A percentile compares a stretch with the other conserved stretches of the same genome.
Evolutionary conservation across 1,140 invertebrate genomes (phyloP).

Genomic region (Anagrus nilaparvatae): DNA sequence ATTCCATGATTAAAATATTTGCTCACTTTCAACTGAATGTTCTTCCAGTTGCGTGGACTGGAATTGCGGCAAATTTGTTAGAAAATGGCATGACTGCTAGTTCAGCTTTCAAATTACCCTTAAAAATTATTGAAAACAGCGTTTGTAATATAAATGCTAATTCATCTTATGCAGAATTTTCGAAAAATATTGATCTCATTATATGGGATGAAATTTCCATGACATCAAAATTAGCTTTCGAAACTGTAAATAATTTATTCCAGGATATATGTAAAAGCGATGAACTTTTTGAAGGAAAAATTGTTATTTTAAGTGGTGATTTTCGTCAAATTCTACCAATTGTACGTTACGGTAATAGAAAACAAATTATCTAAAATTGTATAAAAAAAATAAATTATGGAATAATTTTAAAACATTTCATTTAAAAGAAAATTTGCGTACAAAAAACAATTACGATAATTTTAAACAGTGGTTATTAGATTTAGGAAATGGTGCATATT

Average conservation of each 20-base stretch:
- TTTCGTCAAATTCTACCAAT: conserved; percentile 12
- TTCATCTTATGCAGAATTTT: conserved; percentile 6
- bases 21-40: background rate
- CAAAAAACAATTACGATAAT: background rate
- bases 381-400: conserved; percentile 11
- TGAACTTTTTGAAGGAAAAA: conserved; percentile 12
- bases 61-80: conserved; percentile 27
- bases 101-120: conserved; percentile 22
- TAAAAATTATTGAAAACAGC: conserved; percentile 12
- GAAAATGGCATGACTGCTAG: conserved; percentile 22
- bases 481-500: conserved; percentile 7
- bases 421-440: conserved; percentile 1
- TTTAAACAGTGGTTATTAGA: conserved; percentile 10
- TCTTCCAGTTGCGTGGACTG: conserved; percentile 22
- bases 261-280: conserved; percentile 8
- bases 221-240: conserved; percentile 10
- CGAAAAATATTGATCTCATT: conserved; percentile 10
- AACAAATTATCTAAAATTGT: conserved; percentile 6
- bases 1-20: conserved; percentile 14
- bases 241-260: conserved; percentile 8
- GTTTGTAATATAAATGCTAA: conserved; percentile 10
- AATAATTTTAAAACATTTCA: background rate
- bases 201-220: conserved; percentile 15
- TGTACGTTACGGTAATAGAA: conserved; percentile 5
- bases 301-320: conserved; percentile 10